Base-by-base conservation (phyloP, 2,888 invertebrate species). In the Ichneumon xanthorius region DNA sequence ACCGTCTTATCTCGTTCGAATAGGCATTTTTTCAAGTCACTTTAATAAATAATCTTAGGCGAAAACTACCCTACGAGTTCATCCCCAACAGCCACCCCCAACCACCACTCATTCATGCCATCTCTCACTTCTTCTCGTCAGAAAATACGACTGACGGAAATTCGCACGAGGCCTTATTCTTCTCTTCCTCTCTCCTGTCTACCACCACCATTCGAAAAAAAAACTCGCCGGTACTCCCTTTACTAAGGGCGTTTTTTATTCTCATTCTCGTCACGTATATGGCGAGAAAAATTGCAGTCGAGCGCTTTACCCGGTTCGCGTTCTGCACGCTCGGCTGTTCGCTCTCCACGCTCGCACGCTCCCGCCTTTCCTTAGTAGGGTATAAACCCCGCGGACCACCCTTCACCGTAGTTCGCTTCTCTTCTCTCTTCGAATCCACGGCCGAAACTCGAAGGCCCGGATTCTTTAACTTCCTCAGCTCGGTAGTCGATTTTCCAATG, bases 201-300 rank as follows among this genome's bases (percentile, higher is more conserved):
- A 61, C 61, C 65, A 33, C 77, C 22, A 4, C 26, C 11, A 14
- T 26, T 58, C 26, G 58, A 26, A 58, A 58, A 26, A 63, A 58
- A 58, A 58, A 75, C 63, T 76, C 73, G 65, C 82, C 68, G 76
- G 80, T 86, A 70, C 77, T 76, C 86, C 80, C 82, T 84, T 86
- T 73, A 68, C 83, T 77, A 70, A 79, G 75, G 82, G 80, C 78
- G 68, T 86, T 88, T 88, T 58, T 26, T 58, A 58, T 75, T 92
- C 91, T 90, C 89, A 94, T 93, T 92, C 94, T 87, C 90, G 93
- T 94, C 94, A 94, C 94, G 94, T 93, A 93, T 93, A 92, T 94
- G 92, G 93, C 93, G 93, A 94, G 93, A 94, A 94, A 94, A 93
- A 94, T 94, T 94, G 93, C 93, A 93, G 93, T 91, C 92, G 92